Evolutionary conservation across 1,140 invertebrate species (phyloP).

Genomic region (Formica exsecta): DNA sequence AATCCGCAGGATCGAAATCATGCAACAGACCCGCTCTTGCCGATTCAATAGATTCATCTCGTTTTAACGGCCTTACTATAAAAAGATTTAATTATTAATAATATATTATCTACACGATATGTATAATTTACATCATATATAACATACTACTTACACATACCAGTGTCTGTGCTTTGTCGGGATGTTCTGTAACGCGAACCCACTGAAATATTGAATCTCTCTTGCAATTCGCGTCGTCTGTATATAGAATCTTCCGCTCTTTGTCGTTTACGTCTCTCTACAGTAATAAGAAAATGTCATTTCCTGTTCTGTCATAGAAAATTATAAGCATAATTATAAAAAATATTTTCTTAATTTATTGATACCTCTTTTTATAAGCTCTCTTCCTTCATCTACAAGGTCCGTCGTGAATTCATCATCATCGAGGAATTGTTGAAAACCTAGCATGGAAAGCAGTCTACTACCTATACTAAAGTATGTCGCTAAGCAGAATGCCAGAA

Average conservation of each 20-base stretch:
- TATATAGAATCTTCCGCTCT: constrained; percentile 92
- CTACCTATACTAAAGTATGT: constrained; percentile 98
- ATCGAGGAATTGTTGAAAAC: constrained; percentile 98
- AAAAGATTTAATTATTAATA: constrained; percentile 28
- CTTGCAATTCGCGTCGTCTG: constrained; percentile 90
- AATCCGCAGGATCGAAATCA: constrained; percentile 89
- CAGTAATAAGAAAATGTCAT: constrained; percentile 61
- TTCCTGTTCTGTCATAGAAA: background rate
- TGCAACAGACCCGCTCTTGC: constrained; percentile 88
- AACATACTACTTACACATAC: constrained; percentile 73
- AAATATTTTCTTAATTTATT: constrained; percentile 32
- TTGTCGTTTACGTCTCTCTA: constrained; percentile 93
- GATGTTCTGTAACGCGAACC: constrained; percentile 86
- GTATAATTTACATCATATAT: background rate
- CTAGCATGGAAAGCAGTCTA: constrained; percentile 94
- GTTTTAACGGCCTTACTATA: constrained; percentile 85
- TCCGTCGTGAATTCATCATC: constrained; percentile 97
- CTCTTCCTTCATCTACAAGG: constrained; percentile 96
- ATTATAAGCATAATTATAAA: constrained; percentile 10
- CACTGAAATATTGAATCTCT: constrained; percentile 88
- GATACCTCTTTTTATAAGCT: constrained; percentile 94
- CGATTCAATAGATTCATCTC: constrained; percentile 88
- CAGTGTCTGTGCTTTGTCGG: constrained; percentile 87
- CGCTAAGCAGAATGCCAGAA: constrained; percentile 96
- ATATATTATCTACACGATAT: background rate